phyloP scores from a whole-genome alignment of 2,888 invertebrate species.

The Caenorhabditis imperialis region DNA sequence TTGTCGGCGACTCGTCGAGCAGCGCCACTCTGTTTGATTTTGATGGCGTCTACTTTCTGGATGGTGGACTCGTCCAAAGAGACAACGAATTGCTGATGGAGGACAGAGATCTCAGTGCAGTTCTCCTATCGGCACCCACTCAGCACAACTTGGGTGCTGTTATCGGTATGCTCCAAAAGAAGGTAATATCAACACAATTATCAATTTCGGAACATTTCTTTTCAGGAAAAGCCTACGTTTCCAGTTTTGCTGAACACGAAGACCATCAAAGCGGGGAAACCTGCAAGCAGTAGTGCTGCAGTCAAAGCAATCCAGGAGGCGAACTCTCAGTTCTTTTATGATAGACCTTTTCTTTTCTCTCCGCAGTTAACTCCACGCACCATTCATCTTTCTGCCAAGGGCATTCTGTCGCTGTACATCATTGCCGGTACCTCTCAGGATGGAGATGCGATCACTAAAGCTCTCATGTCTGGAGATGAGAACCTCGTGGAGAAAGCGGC shows the following conservation, averaged over 20 bases:
- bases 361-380: constrained; percentile 38
- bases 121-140: too few species aligned
- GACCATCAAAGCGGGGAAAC: constrained; percentile 20
- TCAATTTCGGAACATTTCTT: too few species aligned
- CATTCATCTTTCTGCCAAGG: constrained; percentile 37
- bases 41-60: too few species aligned
- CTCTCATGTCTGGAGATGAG: constrained; percentile 44
- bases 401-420: constrained; percentile 48
- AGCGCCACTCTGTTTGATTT: too few species aligned
- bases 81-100: too few species aligned
- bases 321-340: constrained; percentile 5
- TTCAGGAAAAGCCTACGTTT: too few species aligned
- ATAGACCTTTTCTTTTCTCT: constrained; percentile 12
- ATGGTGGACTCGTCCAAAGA: too few species aligned
- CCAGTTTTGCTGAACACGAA: constrained; percentile 33
- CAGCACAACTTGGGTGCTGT: too few species aligned
- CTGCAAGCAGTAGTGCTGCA: constrained; percentile 30
- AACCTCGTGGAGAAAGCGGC: constrained; percentile 37
- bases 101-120: too few species aligned
- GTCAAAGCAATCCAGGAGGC: constrained; percentile 42
- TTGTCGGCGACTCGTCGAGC: too few species aligned
- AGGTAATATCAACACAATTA: too few species aligned
- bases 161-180: too few species aligned
- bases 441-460: constrained; percentile 47
- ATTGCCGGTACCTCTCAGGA: constrained; percentile 59